Evolutionary conservation across 2,888 invertebrate species (phyloP).

Genomic region (Drosophila neutralis): DNA sequence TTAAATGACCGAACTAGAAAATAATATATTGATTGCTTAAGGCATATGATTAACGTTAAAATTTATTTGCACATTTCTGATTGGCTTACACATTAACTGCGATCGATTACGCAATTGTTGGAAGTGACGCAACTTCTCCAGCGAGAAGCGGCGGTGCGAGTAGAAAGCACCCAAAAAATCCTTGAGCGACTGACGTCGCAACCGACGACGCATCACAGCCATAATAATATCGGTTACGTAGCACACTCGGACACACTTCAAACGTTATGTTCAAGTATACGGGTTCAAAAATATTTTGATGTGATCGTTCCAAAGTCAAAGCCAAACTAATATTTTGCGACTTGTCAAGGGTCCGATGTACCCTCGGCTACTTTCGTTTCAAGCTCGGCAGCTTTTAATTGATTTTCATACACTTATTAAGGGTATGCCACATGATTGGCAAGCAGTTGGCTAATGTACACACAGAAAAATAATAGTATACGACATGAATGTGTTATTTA

Average conservation of each 20-base stretch:
- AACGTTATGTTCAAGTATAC: slow-evolving; percentile 6
- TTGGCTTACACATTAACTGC: slow-evolving; percentile 63
- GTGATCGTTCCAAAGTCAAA: slow-evolving; percentile 59
- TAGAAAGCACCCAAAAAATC: slow-evolving; percentile 65
- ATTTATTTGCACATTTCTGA: slow-evolving; percentile 17
- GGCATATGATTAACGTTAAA: slow-evolving; percentile 2
- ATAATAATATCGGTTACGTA: slow-evolving; percentile 32
- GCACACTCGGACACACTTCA: background rate
- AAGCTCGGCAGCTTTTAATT: slow-evolving; percentile 38
- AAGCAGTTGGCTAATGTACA: background rate
- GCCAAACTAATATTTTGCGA: slow-evolving; percentile 49
- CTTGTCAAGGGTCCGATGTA: slow-evolving; percentile 50
- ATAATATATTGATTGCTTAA: background rate
- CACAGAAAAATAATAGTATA: background rate
- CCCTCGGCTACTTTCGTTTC: slow-evolving; percentile 63
- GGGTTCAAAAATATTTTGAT: slow-evolving; percentile 20
- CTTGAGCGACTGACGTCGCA: slow-evolving; percentile 71
- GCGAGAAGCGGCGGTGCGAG: slow-evolving; percentile 62
- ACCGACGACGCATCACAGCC: slow-evolving; percentile 64
- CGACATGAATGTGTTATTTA: background rate
- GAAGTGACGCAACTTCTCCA: slow-evolving; percentile 62
- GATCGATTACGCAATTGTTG: slow-evolving; percentile 55
- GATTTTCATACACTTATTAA: slow-evolving; percentile 27
- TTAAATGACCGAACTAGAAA: slow-evolving; percentile 20
- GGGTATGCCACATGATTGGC: slow-evolving; percentile 1